phyloP scores from a whole-genome alignment of 92 coral and sea anemone species.

The Phenganax marumi region DNA sequence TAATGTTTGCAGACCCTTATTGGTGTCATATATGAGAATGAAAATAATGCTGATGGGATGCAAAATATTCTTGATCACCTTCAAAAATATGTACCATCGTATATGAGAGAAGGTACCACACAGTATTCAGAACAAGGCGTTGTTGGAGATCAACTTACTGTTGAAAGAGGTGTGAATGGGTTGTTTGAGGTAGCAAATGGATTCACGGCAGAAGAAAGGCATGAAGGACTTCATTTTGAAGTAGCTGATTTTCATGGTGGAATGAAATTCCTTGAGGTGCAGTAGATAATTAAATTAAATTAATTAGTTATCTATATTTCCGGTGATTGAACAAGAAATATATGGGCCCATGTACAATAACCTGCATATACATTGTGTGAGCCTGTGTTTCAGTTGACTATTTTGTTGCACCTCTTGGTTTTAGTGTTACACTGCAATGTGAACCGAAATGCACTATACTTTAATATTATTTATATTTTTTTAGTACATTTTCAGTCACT shows the following conservation, averaged over 20 bases:
- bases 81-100: background rate
- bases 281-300: too few relatives aligned
- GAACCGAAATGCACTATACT: background rate
- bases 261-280: background rate
- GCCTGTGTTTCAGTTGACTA: too few relatives aligned
- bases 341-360: too few relatives aligned
- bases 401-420: too few relatives aligned
- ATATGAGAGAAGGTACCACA: background rate
- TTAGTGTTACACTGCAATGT: too few relatives aligned
- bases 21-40: background rate
- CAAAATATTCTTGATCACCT: background rate
- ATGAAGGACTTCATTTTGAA: constrained; percentile 7
- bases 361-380: too few relatives aligned
- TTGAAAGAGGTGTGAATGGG: constrained; percentile 2
- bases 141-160: background rate
- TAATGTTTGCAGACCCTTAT: background rate
- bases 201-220: background rate
- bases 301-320: too few relatives aligned
- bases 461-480: background rate
- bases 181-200: background rate
- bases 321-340: too few relatives aligned
- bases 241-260: background rate
- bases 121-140: background rate
- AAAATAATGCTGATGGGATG: constrained; percentile 5
- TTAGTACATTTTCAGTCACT: background rate